These are phyloP conservation scores for Whitmania pigra DNA, from an alignment of 1,140 invertebrate species.

Conservation along the genomic window DNA sequence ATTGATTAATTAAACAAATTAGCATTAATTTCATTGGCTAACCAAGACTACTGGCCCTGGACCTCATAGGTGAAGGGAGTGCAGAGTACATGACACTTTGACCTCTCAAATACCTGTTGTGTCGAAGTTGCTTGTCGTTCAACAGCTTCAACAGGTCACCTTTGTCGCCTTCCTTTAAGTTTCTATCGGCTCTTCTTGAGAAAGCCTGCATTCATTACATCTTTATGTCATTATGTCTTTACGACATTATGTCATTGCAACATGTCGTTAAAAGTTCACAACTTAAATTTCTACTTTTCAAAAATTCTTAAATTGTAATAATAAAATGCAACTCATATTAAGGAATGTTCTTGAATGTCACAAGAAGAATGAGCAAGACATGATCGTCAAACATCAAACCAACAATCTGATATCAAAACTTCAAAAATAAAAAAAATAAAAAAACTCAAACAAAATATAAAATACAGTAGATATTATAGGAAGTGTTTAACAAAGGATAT, in stretches of 20 bases:
- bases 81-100: slow-evolving; percentile 7
- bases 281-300: too few species aligned
- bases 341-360: too few species aligned
- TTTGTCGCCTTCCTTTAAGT: slow-evolving; percentile 10
- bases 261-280: too few species aligned
- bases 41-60: background rate
- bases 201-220: slow-evolving; percentile 2
- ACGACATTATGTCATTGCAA: too few species aligned
- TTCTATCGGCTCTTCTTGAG: slow-evolving; percentile 7
- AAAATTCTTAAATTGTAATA: too few species aligned
- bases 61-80: background rate
- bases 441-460: too few species aligned
- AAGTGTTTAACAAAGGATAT: background rate
- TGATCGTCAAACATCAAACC: too few species aligned
- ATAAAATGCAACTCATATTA: too few species aligned
- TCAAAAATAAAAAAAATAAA: too few species aligned
- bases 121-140: slow-evolving; percentile 17
- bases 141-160: slow-evolving; percentile 11
- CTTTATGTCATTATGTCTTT: background rate
- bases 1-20: background rate
- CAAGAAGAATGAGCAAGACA: too few species aligned
- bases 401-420: too few species aligned
- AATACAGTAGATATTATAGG: too few species aligned
- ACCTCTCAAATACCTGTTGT: slow-evolving; percentile 6
- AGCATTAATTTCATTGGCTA: background rate